A percentile compares a stretch with the other conserved stretches of the same genome.
Conservation (phyloP, 2,888 invertebrate genomes). For the Disparrhopalites patrizii region DNA sequence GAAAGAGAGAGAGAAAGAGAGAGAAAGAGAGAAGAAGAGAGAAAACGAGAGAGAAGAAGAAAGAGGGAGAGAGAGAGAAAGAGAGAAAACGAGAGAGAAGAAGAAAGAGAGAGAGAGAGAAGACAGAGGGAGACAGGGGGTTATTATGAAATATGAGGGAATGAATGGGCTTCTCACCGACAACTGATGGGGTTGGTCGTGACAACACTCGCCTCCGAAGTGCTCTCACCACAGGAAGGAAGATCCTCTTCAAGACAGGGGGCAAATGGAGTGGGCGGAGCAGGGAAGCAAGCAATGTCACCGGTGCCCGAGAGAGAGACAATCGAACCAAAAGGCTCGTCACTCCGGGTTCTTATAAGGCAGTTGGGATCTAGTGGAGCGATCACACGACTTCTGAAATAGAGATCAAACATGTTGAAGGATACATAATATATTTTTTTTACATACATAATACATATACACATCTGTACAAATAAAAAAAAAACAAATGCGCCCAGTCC, state of each 20-base stretch:
- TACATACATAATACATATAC: too few relatives aligned
- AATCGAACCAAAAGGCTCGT: slow-evolving; percentile 46
- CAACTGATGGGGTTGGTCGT: slow-evolving; percentile 5
- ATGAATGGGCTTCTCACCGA: slow-evolving; percentile 25
- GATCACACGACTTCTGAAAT: slow-evolving; percentile 33
- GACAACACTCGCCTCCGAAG: slow-evolving; percentile 10
- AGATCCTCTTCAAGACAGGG: slow-evolving; percentile 28
- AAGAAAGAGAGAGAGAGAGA: slow-evolving; percentile 23
- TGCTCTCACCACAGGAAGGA: slow-evolving; percentile 22
- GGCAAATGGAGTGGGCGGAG: slow-evolving; percentile 29
- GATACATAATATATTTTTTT: too few relatives aligned
- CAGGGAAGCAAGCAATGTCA: slow-evolving; percentile 47
- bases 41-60: too few relatives aligned
- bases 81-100: background rate
- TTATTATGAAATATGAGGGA: slow-evolving; percentile 24
- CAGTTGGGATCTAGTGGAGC: slow-evolving; percentile 40
- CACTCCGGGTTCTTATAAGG: slow-evolving; percentile 39
- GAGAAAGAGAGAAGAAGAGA: background rate
- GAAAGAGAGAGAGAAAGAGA: background rate
- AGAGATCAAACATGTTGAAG: too few relatives aligned
- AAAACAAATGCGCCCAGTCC: slow-evolving; percentile 15
- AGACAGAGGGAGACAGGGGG: too few relatives aligned
- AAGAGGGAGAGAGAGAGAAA: background rate
- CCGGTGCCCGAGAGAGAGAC: slow-evolving; percentile 43
- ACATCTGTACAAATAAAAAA: slow-evolving; percentile 17